phyloP scores from a whole-genome alignment of 2,113 vertebrate species.

The Isichthys henryi region DNA sequence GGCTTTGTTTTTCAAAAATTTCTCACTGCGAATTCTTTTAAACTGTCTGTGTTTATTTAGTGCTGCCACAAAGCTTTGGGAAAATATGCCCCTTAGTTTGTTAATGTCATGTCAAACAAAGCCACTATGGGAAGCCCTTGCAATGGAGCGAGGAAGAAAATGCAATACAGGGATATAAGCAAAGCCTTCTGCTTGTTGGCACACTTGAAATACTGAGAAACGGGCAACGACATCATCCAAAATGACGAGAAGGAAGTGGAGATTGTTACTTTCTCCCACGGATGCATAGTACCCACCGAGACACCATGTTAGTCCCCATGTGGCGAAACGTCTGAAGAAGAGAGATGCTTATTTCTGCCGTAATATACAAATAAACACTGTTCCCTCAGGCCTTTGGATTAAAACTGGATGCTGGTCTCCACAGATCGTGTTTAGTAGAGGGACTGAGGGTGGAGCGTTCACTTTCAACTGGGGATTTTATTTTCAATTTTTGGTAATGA shows the following conservation, averaged over 20 bases:
- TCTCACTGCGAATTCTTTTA: not conserved
- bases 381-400: not conserved
- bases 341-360: not conserved
- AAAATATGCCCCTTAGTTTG: not conserved
- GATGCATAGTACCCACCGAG: not conserved
- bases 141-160: not conserved
- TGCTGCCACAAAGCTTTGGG: not conserved
- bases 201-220: not conserved
- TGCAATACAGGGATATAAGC: not conserved
- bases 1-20: not conserved
- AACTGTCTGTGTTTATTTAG: not conserved
- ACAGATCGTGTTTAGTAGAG: not conserved
- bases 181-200: not conserved
- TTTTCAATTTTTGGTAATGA: not conserved
- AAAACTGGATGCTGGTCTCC: conserved; percentile 1
- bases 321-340: not conserved
- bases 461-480: not conserved
- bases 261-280: not conserved
- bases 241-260: not conserved
- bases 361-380: not conserved
- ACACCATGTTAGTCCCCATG: not conserved
- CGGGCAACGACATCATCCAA: not conserved
- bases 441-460: not conserved
- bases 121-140: not conserved
- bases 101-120: not conserved